Base-by-base conservation (phyloP, 2,888 invertebrate species). In the Spodoptera picta region DNA sequence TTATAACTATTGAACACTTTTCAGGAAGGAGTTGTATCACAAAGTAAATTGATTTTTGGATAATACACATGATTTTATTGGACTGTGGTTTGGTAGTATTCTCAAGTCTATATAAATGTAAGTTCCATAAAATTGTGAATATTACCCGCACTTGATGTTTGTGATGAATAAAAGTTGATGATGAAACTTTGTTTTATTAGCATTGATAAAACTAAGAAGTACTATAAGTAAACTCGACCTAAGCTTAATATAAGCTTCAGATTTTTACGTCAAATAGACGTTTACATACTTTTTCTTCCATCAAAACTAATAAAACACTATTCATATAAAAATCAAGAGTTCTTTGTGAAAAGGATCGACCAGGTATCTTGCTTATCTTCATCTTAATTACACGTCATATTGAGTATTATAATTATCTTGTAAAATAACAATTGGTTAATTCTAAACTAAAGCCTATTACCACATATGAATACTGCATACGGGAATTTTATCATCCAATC, bases 1-100 rank as follows among this genome's bases (percentile, higher is more conserved):
- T 84, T 78, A 88, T 82, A 83, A 82, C 76, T 75, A 71, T 75
- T 79, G 79, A 83, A 85, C 83, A 83, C 78, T 69, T 73, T 19
- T 60, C 36, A 69, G 59, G 66, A 75, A 72, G 70, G 69, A 67
- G 67, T 51, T 64, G 65, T 73, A 82, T 79, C 77, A 75, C 69
- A 76, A 71, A 49, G 52, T 65, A 56, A 63, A 54, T 42, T 58
- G 43, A 12, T 56, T 43, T 24, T 51, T 62, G 47, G 45, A 11
- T 48, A 66, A 61, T 61, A 55, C 50, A 44, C 51, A 55, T 63
- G 52, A 67, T 60, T 59, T 49, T 23, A 60, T 42, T 31, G 12
- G 42, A 69, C 36, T 5, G 5, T n/a, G 9, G 31, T 46, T 60
- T 48, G 51, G 65, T 36, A 42, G 31, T 65, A 36, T 42, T 69